These are phyloP conservation scores for Sipunculus nudus DNA, from an alignment of 2,888 invertebrate species.

Conservation along the genomic window DNA sequence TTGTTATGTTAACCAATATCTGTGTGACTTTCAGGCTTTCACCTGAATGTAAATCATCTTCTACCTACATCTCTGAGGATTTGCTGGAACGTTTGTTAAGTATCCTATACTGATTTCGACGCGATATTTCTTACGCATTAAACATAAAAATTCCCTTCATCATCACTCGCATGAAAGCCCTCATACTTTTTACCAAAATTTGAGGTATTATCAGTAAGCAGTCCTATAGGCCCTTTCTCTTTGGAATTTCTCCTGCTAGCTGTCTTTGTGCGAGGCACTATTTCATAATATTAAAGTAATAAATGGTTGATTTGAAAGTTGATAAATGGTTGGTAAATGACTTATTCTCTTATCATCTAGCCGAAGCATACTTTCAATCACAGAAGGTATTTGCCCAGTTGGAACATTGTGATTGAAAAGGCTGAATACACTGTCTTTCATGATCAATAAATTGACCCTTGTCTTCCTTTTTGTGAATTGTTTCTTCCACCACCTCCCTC, in stretches of 20 bases:
- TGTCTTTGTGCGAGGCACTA: neutral
- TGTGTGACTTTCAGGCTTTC: too few species aligned
- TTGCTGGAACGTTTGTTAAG: too few species aligned
- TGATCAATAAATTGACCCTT: neutral
- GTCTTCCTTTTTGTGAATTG: neutral
- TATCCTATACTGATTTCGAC: too few species aligned
- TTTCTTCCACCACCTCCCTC: neutral
- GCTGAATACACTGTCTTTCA: neutral
- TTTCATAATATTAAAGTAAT: neutral
- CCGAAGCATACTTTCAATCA: neutral
- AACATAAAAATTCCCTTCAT: too few species aligned
- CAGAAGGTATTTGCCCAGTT: neutral
- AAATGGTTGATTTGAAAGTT: neutral
- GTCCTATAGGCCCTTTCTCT: neutral
- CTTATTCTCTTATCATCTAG: neutral
- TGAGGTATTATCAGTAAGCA: neutral
- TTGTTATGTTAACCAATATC: too few species aligned
- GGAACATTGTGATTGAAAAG: neutral
- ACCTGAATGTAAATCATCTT: too few species aligned
- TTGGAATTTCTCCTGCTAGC: neutral
- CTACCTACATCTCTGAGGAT: too few species aligned
- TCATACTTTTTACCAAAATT: neutral
- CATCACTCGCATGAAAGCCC: too few species aligned
- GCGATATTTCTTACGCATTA: too few species aligned
- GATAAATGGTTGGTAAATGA: neutral